These are phyloP conservation scores for Delphinapterus leucas DNA, from an alignment of 2,113 vertebrate species.

Conservation along the genomic window DNA sequence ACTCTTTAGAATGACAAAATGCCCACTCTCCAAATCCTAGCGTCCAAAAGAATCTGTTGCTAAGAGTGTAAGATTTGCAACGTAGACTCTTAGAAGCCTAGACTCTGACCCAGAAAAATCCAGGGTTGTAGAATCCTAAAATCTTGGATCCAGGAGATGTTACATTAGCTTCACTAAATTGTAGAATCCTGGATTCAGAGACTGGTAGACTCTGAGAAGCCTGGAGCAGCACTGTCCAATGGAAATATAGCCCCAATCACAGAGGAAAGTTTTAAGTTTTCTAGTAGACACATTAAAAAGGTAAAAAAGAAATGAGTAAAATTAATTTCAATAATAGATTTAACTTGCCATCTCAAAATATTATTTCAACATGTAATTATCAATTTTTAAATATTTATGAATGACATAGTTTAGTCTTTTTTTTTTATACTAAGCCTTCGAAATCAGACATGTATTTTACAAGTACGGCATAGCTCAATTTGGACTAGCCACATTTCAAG, in stretches of 20 bases:
- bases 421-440: not conserved
- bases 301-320: not conserved
- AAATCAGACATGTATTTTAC: not conserved
- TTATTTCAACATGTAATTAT: not conserved
- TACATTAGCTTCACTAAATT: not conserved
- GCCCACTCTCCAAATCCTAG: not conserved
- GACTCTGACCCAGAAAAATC: not conserved
- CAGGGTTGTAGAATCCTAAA: not conserved
- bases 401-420: not conserved
- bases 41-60: not conserved
- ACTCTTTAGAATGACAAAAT: not conserved
- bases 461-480: not conserved
- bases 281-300: not conserved
- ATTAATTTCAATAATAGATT: not conserved
- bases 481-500: not conserved
- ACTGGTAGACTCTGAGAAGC: not conserved
- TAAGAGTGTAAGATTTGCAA: not conserved
- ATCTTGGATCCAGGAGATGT: not conserved
- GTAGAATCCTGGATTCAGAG: not conserved
- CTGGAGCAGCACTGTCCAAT: fast-evolving
- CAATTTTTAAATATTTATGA: not conserved
- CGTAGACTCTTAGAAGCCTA: not conserved
- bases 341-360: not conserved
- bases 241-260: fast-evolving
- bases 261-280: not conserved